Evolutionary conservation across 2,888 invertebrate species (phyloP).

Genomic region (Heteromurus nitidus): DNA sequence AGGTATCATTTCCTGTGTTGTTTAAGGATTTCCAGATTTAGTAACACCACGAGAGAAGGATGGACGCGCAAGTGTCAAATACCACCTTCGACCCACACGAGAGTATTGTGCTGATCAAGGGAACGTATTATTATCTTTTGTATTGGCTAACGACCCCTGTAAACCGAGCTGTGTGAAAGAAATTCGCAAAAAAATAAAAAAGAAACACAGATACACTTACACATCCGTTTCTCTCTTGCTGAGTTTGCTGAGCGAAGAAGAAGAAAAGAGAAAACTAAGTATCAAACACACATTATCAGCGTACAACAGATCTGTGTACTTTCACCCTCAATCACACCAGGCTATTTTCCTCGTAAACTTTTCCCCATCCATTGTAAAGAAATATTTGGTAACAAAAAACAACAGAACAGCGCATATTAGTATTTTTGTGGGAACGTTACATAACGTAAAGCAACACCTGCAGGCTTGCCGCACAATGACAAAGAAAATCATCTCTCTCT

Average conservation of each 20-base stretch:
- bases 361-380: background rate
- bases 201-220: no score
- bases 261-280: no score
- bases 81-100: background rate
- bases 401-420: no score
- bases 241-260: background rate
- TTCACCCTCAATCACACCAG: background rate
- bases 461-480: background rate
- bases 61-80: background rate
- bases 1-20: slow-evolving; percentile 55
- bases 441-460: no score
- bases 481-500: background rate
- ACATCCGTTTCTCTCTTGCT: background rate
- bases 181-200: slow-evolving; percentile 1
- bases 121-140: slow-evolving; percentile 4
- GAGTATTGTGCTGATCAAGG: slow-evolving; percentile 7
- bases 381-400: no score
- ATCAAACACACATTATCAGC: slow-evolving; percentile 18
- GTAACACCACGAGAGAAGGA: slow-evolving; percentile 16
- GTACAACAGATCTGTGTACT: background rate
- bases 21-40: slow-evolving; percentile 53
- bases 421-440: no score
- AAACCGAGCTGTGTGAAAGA: background rate
- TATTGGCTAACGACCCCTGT: slow-evolving; percentile 1
- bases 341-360: no score